Conservation (phyloP, 2,888 invertebrate genomes). For the Micropterix aruncella region DNA sequence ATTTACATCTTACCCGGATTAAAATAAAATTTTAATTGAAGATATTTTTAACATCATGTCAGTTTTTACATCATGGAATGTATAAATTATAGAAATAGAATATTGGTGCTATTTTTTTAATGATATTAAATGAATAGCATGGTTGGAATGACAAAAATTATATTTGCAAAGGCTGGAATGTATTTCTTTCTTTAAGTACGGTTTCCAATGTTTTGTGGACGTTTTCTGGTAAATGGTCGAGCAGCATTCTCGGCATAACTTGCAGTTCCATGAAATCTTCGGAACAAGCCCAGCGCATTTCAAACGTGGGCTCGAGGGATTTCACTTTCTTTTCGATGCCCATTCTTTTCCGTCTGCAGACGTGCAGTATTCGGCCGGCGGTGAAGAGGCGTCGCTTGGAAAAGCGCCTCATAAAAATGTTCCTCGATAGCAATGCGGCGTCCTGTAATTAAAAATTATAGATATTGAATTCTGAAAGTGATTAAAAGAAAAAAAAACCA, state of each 20-base stretch:
- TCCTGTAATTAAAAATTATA: constrained; percentile 28
- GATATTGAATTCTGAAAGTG: no score
- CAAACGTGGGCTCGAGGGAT: constrained; percentile 49
- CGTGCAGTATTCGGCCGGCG: constrained; percentile 69
- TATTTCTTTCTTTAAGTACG: constrained; percentile 38
- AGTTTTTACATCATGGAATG: no score
- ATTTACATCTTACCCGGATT: background rate
- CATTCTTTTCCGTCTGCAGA: constrained; percentile 55
- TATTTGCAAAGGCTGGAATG: constrained; percentile 29
- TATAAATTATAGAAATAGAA: no score
- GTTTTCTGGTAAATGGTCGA: constrained; percentile 76
- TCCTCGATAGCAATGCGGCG: constrained; percentile 47
- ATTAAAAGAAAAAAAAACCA: background rate
- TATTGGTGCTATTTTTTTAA: no score
- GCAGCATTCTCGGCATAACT: constrained; percentile 74
- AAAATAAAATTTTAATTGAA: background rate
- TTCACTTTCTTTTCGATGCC: constrained; percentile 52
- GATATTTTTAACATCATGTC: constrained; percentile 1
- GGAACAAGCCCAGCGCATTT: constrained; percentile 68
- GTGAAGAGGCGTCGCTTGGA: constrained; percentile 58
- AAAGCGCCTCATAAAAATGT: constrained; percentile 51
- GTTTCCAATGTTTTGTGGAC: constrained; percentile 55
- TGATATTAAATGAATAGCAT: no score
- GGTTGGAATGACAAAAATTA: no score
- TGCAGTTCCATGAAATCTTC: constrained; percentile 71